Evolutionary conservation across 2,888 invertebrate genomes (phyloP).

Genomic region (Lepas anatifera): DNA sequence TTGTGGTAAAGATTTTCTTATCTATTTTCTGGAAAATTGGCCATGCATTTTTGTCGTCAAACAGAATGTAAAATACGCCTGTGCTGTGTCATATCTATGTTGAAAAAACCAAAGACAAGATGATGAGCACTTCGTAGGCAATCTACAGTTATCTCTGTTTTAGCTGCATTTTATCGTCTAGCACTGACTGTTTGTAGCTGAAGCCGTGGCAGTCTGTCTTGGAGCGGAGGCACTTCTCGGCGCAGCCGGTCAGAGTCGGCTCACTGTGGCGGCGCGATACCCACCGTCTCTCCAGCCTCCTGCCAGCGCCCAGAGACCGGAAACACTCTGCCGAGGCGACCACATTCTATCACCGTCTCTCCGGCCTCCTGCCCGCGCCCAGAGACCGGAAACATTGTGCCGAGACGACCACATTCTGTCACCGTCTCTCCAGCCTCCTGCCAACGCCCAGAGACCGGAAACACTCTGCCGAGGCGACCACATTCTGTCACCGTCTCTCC

Average conservation of each 20-base stretch:
- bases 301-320: not conserved
- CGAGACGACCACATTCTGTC: not conserved
- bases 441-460: not conserved
- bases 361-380: not conserved
- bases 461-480: not conserved
- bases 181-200: not conserved
- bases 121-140: too few relatives aligned
- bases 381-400: not conserved
- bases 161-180: not conserved
- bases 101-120: too few relatives aligned
- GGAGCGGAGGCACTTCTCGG: slow-evolving; percentile 9
- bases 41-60: too few relatives aligned
- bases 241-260: not conserved
- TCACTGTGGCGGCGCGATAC: slow-evolving; percentile 3
- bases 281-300: not conserved
- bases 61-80: too few relatives aligned
- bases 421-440: not conserved
- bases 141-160: too few relatives aligned
- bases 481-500: not conserved
- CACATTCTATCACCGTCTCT: not conserved
- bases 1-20: too few relatives aligned
- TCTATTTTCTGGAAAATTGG: too few relatives aligned
- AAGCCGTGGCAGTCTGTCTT: not conserved
- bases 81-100: too few relatives aligned
- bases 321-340: not conserved